These are phyloP conservation scores for Antigone vipio DNA, from an alignment of 2,113 vertebrate species.

Conservation along the genomic window DNA sequence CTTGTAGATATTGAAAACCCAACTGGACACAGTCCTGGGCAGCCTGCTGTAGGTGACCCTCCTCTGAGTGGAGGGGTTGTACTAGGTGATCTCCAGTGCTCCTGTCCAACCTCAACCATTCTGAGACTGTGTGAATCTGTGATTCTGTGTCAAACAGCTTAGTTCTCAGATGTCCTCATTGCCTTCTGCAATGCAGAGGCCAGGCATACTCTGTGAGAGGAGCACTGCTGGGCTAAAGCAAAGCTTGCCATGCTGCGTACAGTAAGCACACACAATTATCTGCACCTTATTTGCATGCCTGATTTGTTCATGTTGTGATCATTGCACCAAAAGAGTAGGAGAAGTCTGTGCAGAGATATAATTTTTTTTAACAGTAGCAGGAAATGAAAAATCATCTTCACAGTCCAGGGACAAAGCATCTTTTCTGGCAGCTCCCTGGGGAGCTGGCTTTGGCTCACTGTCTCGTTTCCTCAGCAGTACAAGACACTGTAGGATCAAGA, in stretches of 20 bases:
- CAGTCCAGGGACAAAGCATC: not conserved
- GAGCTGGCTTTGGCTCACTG: slow-evolving; percentile 16
- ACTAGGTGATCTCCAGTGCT: not conserved
- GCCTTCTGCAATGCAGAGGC: not conserved
- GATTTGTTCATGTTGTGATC: not conserved
- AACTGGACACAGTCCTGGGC: not conserved
- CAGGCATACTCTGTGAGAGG: not conserved
- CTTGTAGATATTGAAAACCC: not conserved
- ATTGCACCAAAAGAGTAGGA: not conserved
- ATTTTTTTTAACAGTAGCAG: not conserved
- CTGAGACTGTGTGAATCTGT: not conserved
- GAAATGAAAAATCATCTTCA: not conserved
- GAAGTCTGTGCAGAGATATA: not conserved
- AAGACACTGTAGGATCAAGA: slow-evolving; percentile 25
- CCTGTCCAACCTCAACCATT: fast-evolving
- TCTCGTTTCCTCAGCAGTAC: slow-evolving; percentile 28
- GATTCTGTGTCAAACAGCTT: not conserved
- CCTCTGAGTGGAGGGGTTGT: not conserved
- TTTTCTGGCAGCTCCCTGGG: slow-evolving; percentile 3
- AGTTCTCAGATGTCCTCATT: not conserved
- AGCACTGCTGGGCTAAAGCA: not conserved
- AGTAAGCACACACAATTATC: not conserved
- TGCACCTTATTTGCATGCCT: not conserved
- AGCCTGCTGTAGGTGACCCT: not conserved
- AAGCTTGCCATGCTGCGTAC: not conserved